phyloP scores from a whole-genome alignment of 2,113 vertebrate genomes.

The Zingel zingel region DNA sequence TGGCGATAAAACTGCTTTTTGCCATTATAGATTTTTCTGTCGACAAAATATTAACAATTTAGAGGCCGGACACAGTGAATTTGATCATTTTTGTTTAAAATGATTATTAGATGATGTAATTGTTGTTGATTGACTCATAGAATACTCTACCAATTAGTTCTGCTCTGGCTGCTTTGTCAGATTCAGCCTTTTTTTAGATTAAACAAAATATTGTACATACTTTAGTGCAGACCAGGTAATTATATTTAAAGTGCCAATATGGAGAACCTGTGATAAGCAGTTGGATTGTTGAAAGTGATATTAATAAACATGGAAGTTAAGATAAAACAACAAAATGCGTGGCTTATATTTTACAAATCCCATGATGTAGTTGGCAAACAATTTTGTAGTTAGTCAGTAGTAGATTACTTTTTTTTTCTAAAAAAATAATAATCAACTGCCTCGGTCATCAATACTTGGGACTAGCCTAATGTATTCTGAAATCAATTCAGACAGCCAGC shows the following conservation, averaged over 20 bases:
- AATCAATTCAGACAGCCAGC: slow-evolving; percentile 37
- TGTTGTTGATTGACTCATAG: too few species aligned
- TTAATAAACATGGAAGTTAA: neutral
- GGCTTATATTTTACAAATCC: neutral
- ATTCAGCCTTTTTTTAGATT: neutral
- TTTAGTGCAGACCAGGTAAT: neutral
- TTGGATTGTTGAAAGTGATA: neutral
- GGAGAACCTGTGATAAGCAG: neutral
- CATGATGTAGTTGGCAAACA: neutral
- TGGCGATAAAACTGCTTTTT: neutral
- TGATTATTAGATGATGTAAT: neutral
- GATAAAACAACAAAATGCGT: neutral
- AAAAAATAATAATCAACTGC: neutral
- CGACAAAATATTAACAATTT: neutral
- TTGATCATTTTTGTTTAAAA: neutral
- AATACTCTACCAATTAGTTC: neutral
- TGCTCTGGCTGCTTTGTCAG: neutral
- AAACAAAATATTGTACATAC: neutral
- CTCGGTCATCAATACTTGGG: neutral
- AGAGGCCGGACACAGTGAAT: neutral
- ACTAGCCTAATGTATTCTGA: slow-evolving; percentile 17
- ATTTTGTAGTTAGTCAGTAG: neutral
- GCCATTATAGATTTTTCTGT: neutral
- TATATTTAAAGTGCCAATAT: neutral
- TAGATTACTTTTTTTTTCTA: neutral